Percentiles rank a stretch among this genome's conserved stretches.
phyloP scores from a whole-genome alignment of 2,797 vertebrate genomes.

The Premnoplex brunnescens region DNA sequence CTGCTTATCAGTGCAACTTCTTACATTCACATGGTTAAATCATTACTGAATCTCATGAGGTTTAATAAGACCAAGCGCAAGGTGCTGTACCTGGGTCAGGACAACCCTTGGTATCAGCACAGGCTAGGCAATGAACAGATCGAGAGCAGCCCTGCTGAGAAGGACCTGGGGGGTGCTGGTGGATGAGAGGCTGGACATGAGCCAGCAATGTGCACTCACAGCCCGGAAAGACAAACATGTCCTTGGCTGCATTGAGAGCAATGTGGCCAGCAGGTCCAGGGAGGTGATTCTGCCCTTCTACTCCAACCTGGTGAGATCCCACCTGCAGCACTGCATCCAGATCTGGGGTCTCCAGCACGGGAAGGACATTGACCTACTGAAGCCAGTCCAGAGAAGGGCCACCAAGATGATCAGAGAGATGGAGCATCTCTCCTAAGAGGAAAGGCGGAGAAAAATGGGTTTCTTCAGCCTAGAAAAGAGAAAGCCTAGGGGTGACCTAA shows the following conservation, averaged over 20 bases:
- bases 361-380: neutral
- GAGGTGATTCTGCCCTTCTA: neutral
- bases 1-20: neutral
- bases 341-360: neutral
- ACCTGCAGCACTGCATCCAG: neutral
- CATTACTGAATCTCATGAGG: neutral
- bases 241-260: neutral
- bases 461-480: neutral
- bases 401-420: neutral
- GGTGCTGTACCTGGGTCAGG: neutral
- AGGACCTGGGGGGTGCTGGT: neutral
- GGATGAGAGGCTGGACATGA: neutral
- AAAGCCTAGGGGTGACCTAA: neutral
- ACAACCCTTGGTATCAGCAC: fast-evolving
- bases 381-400: neutral
- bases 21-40: neutral
- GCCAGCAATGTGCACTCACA: neutral
- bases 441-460: neutral
- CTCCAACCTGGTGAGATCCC: neutral
- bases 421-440: neutral
- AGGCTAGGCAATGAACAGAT: neutral
- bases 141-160: neutral
- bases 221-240: fast-evolving
- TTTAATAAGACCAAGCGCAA: neutral
- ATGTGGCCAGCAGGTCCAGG: fast-evolving